phyloP scores from a whole-genome alignment of 2,888 invertebrate species.

The Hipparchia sbordonii region DNA sequence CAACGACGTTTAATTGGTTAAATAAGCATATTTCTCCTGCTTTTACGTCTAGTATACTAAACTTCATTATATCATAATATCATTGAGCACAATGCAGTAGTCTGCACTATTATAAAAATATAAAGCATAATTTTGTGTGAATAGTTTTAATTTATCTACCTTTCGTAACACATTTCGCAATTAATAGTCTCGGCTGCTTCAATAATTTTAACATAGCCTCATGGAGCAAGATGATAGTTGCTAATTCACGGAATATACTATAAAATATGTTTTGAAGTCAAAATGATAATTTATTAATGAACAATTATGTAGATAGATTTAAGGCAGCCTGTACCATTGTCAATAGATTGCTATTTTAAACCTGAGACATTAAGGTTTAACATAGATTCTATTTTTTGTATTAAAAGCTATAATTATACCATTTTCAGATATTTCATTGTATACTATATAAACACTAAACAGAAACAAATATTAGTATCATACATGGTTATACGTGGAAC shows the following conservation, averaged over 20 bases:
- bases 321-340: no score
- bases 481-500: no score
- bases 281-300: neutral
- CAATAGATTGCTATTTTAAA: no score
- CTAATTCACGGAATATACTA: neutral
- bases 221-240: constrained; percentile 27
- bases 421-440: no score
- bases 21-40: constrained; percentile 50
- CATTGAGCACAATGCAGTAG: neutral
- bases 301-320: no score
- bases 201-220: constrained; percentile 34
- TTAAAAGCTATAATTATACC: no score
- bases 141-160: constrained; percentile 17
- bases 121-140: constrained; percentile 14
- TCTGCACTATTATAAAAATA: neutral
- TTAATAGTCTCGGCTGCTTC: constrained; percentile 25
- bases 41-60: neutral
- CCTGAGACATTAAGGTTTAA: no score
- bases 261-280: neutral
- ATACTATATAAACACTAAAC: no score
- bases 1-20: constrained; percentile 76
- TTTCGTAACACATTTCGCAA: constrained; percentile 22
- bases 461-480: no score
- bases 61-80: neutral
- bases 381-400: no score